Percentiles rank a stretch among this genome's conserved stretches.
phyloP scores from a whole-genome alignment of 2,797 vertebrate genomes.

The Molothrus aeneus region DNA sequence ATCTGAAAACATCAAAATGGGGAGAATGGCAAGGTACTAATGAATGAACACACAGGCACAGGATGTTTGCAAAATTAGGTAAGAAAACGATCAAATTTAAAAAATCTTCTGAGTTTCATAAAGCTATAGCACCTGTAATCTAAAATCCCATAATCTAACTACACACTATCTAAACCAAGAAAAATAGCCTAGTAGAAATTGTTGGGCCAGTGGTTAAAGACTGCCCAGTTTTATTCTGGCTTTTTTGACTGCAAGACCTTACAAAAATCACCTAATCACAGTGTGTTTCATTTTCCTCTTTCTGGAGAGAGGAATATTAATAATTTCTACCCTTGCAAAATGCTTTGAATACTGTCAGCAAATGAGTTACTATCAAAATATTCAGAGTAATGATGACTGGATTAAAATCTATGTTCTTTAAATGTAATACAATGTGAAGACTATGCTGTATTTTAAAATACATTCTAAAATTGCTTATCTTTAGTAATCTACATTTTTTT shows the following conservation, averaged over 20 bases:
- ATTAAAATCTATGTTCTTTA: slow-evolving; percentile 25
- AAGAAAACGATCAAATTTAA: background rate
- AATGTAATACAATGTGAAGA: background rate
- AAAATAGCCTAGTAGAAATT: background rate
- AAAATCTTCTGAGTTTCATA: background rate
- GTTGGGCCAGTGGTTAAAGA: background rate
- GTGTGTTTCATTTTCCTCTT: background rate
- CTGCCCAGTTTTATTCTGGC: background rate
- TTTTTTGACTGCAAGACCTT: background rate
- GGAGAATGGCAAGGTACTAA: background rate
- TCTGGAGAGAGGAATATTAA: background rate
- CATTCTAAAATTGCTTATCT: slow-evolving; percentile 31
- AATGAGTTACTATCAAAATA: slow-evolving; percentile 28
- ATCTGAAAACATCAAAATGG: background rate
- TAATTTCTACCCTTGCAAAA: slow-evolving; percentile 23
- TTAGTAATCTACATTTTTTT: slow-evolving; percentile 25
- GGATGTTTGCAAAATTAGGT: background rate
- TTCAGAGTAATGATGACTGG: background rate
- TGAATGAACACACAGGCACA: background rate
- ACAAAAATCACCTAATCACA: background rate
- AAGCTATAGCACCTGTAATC: background rate
- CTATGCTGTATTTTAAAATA: slow-evolving; percentile 1
- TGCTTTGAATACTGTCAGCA: slow-evolving; percentile 6
- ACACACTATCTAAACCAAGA: background rate
- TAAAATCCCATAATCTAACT: background rate